Conservation (phyloP, 2,113 vertebrate species). For the Aplodontia rufa region DNA sequence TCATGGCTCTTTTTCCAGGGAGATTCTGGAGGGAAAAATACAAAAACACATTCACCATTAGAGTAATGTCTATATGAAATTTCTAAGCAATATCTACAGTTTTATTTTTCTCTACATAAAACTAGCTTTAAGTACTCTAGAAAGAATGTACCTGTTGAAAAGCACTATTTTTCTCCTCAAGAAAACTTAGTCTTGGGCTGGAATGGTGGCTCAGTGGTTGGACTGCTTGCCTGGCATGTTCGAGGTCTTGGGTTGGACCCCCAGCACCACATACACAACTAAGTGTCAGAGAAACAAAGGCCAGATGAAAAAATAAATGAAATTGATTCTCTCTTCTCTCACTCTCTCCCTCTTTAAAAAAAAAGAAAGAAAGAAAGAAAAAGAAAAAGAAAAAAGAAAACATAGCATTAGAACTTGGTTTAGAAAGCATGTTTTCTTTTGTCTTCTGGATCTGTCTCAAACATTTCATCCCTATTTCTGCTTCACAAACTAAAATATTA, state of each 20-base stretch:
- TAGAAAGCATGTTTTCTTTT: slow-evolving; percentile 28
- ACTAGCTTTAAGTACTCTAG: not conserved
- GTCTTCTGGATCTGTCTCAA: slow-evolving; percentile 12
- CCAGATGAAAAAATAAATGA: too few species aligned
- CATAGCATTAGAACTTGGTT: too few species aligned
- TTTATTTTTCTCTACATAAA: slow-evolving; percentile 38
- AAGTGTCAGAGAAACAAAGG: too few species aligned
- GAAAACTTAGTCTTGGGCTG: slow-evolving; percentile 39
- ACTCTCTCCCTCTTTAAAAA: too few species aligned
- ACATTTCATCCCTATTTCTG: not conserved
- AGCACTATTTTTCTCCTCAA: not conserved
- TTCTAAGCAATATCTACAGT: not conserved
- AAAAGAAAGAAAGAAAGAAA: too few species aligned
- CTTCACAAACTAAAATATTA: slow-evolving; percentile 19
- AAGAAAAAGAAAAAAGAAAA: too few species aligned
- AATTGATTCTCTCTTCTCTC: too few species aligned
- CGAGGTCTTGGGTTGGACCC: too few species aligned
- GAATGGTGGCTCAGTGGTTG: too few species aligned
- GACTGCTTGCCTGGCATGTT: too few species aligned
- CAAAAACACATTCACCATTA: slow-evolving; percentile 43
- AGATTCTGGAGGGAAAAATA: slow-evolving; percentile 64
- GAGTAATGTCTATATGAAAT: not conserved
- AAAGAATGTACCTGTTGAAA: not conserved
- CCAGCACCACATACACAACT: too few species aligned
- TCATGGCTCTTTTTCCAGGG: slow-evolving; percentile 55